Evolutionary conservation across 2,113 vertebrate species (phyloP).

Genomic region (Henicopernis longicauda): DNA sequence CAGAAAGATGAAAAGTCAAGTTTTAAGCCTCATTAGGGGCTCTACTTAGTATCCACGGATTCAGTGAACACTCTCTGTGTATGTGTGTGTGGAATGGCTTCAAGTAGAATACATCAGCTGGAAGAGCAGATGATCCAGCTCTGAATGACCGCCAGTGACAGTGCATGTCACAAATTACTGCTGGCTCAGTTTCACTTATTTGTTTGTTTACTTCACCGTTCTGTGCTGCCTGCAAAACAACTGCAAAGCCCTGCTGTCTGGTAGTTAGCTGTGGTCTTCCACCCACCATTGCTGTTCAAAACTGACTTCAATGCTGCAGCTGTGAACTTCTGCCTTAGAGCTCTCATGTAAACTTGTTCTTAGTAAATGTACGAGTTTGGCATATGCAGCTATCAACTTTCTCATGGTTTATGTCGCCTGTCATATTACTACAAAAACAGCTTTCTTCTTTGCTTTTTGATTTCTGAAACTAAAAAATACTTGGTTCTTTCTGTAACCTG

Average conservation of each 20-base stretch:
- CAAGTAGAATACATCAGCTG: background rate
- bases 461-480: background rate
- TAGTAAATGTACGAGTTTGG: background rate
- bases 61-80: slow-evolving; percentile 11
- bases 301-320: background rate
- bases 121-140: slow-evolving; percentile 24
- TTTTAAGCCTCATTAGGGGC: background rate
- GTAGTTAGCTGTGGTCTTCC: background rate
- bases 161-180: slow-evolving; percentile 30
- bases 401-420: slow-evolving; percentile 26
- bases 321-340: slow-evolving; percentile 27
- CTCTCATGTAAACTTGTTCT: background rate
- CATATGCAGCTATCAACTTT: slow-evolving; percentile 27
- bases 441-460: background rate
- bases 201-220: slow-evolving; percentile 46
- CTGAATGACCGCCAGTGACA: slow-evolving; percentile 48
- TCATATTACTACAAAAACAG: background rate
- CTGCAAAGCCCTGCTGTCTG: slow-evolving; percentile 27
- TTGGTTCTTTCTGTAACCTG: background rate
- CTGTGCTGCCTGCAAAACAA: slow-evolving; percentile 33
- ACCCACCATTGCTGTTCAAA: background rate
- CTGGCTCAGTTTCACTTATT: slow-evolving; percentile 41
- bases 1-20: background rate
- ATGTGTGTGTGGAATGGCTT: background rate
- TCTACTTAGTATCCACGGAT: slow-evolving; percentile 6